Base-by-base conservation (phyloP, 2,113 vertebrate genomes). In the Sturnira hondurensis region DNA sequence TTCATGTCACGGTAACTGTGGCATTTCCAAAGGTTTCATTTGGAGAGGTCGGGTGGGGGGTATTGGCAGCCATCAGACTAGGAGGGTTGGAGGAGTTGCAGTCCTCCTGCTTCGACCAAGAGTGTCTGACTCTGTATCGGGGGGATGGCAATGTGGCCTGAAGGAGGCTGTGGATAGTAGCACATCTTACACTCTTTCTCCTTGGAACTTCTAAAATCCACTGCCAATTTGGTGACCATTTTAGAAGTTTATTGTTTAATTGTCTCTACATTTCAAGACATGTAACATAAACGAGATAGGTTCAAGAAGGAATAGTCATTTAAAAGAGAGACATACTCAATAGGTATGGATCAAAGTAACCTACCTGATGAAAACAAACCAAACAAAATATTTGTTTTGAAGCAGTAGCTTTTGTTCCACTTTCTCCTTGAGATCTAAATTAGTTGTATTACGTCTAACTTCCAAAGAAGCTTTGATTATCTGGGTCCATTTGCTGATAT, bases 391-490 rank as follows among this genome's bases (percentile, higher is more conserved):
- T 95, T 74, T 84, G 58, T 68, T 91, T 70, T 78, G 22, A 58
- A 36, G 2, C 47, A 41, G 20, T 63, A 33, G 6, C 47, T 89
- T 92, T 77, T 83, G 22, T 63, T 86, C n/a, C 17, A 70, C 16
- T 89, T 84, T 80, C 74, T 92, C 36, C 38, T 24, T 71, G 45
- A 73, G 31, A 80, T 92, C 67, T 68, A 92, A 97, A 84, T 74
- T 54, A 92, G 43, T 95, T 92, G 63, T 84, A 67, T 58, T 73
- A 81, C 82, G 15, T 85, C 43, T 81, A 71, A 94, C 86, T 91
- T 50, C 50, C 58, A 56, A 73, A 85, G 86, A 91, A 91, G 15
- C 10, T 92, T 93, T 92, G 22, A 73, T 92, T 94, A 43, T 93
- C 47, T 89, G 52, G 22, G 56, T n/a, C 31, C 26, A 67, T 80